Conservation (phyloP, 1,140 invertebrate species). For the Drosophila asahinai region DNA sequence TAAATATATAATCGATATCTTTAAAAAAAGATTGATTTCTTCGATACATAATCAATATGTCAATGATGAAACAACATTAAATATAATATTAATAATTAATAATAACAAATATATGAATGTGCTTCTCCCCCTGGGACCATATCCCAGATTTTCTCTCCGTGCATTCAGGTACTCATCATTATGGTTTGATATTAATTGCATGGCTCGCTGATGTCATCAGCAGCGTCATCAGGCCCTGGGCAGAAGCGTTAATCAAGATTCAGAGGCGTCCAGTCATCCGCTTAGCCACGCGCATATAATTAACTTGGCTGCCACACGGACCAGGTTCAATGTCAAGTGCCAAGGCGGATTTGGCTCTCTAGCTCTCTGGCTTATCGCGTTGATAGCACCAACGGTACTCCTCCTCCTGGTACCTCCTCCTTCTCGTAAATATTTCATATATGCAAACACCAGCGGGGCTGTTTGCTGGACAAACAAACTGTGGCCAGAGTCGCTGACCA, state of each 20-base stretch:
- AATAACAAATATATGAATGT: not conserved
- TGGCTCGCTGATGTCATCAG: slow-evolving; percentile 72
- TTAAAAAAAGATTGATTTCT: too few relatives aligned
- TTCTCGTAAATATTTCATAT: slow-evolving; percentile 74
- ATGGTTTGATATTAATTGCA: slow-evolving; percentile 77
- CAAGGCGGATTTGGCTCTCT: slow-evolving; percentile 47
- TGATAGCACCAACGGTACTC: slow-evolving; percentile 60
- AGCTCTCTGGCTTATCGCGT: slow-evolving; percentile 57
- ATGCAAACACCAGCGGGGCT: slow-evolving; percentile 63
- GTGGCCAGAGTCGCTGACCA: slow-evolving; percentile 73
- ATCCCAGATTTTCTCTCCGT: not conserved
- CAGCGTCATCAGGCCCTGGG: slow-evolving; percentile 42
- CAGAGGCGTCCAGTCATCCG: slow-evolving; percentile 56
- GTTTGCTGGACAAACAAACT: slow-evolving; percentile 68
- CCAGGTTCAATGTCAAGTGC: slow-evolving; percentile 77
- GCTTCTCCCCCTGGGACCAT: not conserved
- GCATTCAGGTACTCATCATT: slow-evolving; percentile 57
- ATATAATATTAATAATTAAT: too few relatives aligned
- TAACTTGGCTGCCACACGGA: slow-evolving; percentile 67
- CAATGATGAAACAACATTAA: too few relatives aligned
- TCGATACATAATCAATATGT: too few relatives aligned
- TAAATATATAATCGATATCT: too few relatives aligned
- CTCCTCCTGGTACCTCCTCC: slow-evolving; percentile 16
- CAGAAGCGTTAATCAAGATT: slow-evolving; percentile 74
- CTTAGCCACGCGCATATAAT: slow-evolving; percentile 78